Evolutionary conservation across 2,797 vertebrate genomes (phyloP).

Genomic region (Spizella passerina): DNA sequence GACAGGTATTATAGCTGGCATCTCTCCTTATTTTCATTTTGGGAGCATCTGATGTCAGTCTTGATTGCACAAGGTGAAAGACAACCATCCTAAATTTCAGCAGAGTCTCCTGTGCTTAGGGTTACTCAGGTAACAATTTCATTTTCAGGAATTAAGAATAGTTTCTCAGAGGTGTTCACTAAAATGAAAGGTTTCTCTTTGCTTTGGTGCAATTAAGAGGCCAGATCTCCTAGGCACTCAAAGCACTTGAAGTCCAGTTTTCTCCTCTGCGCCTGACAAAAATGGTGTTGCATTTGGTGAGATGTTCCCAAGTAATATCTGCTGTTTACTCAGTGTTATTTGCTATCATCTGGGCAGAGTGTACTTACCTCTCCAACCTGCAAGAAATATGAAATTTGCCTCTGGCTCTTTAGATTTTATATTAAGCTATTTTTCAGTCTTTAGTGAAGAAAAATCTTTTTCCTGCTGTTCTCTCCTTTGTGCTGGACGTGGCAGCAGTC

Average conservation of each 20-base stretch:
- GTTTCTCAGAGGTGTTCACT: neutral
- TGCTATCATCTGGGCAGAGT: neutral
- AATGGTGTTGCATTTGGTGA: neutral
- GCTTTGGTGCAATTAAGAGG: neutral
- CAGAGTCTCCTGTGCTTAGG: neutral
- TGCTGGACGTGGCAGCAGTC: neutral
- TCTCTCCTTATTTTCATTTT: neutral
- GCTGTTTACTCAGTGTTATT: constrained; percentile 4
- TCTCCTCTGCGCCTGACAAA: neutral
- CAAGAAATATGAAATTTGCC: constrained; percentile 62
- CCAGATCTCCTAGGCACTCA: neutral
- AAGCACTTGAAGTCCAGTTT: neutral
- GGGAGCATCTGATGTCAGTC: neutral
- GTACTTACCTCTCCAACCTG: neutral
- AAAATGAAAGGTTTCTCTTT: neutral
- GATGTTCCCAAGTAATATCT: constrained; percentile 3
- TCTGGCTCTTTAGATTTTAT: constrained; percentile 57
- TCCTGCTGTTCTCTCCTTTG: neutral
- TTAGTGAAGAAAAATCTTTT: constrained; percentile 54
- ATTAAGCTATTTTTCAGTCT: constrained; percentile 68
- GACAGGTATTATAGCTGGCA: neutral
- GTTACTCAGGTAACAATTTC: neutral
- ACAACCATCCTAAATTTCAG: neutral
- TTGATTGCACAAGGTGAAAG: neutral
- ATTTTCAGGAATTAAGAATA: neutral